phyloP scores from a whole-genome alignment of 2,888 invertebrate species.

The Drosophila robusta region DNA sequence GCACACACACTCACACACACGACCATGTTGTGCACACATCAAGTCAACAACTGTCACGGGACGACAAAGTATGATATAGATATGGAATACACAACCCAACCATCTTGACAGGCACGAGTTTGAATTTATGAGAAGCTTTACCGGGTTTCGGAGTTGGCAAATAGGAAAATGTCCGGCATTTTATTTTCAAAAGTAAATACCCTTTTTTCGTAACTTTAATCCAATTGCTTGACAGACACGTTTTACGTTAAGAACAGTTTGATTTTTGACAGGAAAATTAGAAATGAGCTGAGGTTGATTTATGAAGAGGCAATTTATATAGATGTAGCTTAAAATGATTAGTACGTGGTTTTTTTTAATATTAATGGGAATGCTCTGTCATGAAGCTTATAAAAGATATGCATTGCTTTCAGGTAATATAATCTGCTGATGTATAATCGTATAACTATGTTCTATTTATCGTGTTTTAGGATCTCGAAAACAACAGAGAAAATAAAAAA shows the following conservation, averaged over 20 bases:
- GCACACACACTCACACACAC: not conserved
- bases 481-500: no score
- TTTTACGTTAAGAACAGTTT: not conserved
- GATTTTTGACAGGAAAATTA: constrained; percentile 3
- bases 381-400: no score
- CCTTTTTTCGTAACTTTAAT: constrained; percentile 5
- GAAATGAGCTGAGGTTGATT: not conserved
- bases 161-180: constrained; percentile 37
- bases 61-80: constrained; percentile 50
- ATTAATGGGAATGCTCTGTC: no score
- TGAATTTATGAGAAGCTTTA: constrained; percentile 63
- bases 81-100: constrained; percentile 28
- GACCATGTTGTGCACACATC: constrained; percentile 4
- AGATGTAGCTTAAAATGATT: constrained; percentile 6
- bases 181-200: constrained; percentile 4
- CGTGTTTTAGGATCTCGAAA: no score
- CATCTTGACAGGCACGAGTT: constrained; percentile 58
- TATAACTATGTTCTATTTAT: no score
- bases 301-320: constrained; percentile 7
- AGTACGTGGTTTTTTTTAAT: not conserved
- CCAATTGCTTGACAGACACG: not conserved
- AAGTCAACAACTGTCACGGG: constrained; percentile 67
- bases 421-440: no score
- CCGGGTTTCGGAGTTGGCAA: constrained; percentile 16
- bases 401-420: no score